These are phyloP conservation scores for Rhamnusium bicolor DNA, from an alignment of 2,888 invertebrate genomes.

Conservation along the genomic window DNA sequence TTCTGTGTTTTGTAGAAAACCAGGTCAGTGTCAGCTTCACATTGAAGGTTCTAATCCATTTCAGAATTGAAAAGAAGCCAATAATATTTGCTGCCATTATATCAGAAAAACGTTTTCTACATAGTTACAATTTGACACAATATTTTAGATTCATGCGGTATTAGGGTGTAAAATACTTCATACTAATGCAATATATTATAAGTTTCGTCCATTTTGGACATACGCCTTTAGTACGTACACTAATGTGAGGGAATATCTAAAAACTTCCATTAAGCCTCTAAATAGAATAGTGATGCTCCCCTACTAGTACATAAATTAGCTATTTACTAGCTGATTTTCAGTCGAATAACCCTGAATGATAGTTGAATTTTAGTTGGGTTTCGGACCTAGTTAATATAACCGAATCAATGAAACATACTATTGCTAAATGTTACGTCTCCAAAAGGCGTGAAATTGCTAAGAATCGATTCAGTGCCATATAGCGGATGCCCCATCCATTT, in stretches of 20 bases:
- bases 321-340: slow-evolving; percentile 43
- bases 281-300: slow-evolving; percentile 18
- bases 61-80: no score
- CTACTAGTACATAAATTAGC: slow-evolving; percentile 47
- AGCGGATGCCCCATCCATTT: slow-evolving; percentile 49
- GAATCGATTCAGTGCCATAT: slow-evolving; percentile 59
- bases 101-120: no score
- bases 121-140: no score
- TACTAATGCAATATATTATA: no score
- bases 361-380: slow-evolving; percentile 12
- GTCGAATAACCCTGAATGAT: slow-evolving; percentile 43
- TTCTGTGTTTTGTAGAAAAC: no score
- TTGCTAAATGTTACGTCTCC: slow-evolving; percentile 63
- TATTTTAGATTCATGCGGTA: no score
- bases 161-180: no score
- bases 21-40: no score
- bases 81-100: no score
- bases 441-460: slow-evolving; percentile 66
- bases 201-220: no score
- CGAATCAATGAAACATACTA: slow-evolving; percentile 64
- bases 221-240: not conserved
- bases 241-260: slow-evolving; percentile 1
- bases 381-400: slow-evolving; percentile 57
- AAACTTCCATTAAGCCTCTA: slow-evolving; percentile 6
- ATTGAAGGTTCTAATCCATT: no score